Percentiles rank a stretch among this genome's conserved stretches.
phyloP scores from a whole-genome alignment of 2,888 invertebrate genomes.

The Eurytoma adleriae region DNA sequence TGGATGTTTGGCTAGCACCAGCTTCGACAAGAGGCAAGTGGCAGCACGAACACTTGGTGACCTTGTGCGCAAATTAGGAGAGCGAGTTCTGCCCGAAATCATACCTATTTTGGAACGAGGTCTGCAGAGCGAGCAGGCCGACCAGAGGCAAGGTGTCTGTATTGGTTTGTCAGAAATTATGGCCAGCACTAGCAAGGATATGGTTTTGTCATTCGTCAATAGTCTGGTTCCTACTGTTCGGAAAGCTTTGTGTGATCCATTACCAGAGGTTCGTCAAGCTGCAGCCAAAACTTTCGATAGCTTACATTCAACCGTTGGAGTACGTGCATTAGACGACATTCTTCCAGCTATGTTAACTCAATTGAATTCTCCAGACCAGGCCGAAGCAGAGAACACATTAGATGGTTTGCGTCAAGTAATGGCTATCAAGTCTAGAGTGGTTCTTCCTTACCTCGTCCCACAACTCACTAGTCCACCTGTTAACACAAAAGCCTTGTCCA shows the following conservation, averaged over 20 bases:
- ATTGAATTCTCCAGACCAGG: slow-evolving; percentile 87
- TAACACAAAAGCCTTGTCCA: slow-evolving; percentile 95
- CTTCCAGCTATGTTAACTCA: slow-evolving; percentile 92
- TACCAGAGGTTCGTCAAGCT: slow-evolving; percentile 94
- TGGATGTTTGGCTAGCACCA: slow-evolving; percentile 96
- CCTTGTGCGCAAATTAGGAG: slow-evolving; percentile 96
- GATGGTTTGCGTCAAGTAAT: slow-evolving; percentile 98
- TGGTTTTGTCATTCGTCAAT: slow-evolving; percentile 93
- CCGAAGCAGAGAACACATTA: slow-evolving; percentile 90
- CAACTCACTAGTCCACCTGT: slow-evolving; percentile 92
- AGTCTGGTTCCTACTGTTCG: slow-evolving; percentile 95
- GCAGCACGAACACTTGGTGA: slow-evolving; percentile 98
- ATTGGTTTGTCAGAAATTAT: slow-evolving; percentile 99
- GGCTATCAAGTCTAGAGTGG: slow-evolving; percentile 96
- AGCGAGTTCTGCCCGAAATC: slow-evolving; percentile 97
- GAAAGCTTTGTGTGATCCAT: slow-evolving; percentile 94
- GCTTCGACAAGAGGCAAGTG: slow-evolving; percentile 97
- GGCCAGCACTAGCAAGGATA: slow-evolving; percentile 95
- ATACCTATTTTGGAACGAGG: slow-evolving; percentile 98
- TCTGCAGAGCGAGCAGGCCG: slow-evolving; percentile 91
- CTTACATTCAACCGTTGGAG: slow-evolving; percentile 95
- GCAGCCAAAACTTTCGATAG: slow-evolving; percentile 98
- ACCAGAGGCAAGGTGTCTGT: slow-evolving; percentile 98
- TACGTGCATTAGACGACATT: slow-evolving; percentile 96
- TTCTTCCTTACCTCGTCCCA: slow-evolving; percentile 96